A percentile compares a stretch with the other conserved stretches of the same genome.
Evolutionary conservation across 1,140 invertebrate genomes (phyloP).

Genomic region (Prorops nasuta): DNA sequence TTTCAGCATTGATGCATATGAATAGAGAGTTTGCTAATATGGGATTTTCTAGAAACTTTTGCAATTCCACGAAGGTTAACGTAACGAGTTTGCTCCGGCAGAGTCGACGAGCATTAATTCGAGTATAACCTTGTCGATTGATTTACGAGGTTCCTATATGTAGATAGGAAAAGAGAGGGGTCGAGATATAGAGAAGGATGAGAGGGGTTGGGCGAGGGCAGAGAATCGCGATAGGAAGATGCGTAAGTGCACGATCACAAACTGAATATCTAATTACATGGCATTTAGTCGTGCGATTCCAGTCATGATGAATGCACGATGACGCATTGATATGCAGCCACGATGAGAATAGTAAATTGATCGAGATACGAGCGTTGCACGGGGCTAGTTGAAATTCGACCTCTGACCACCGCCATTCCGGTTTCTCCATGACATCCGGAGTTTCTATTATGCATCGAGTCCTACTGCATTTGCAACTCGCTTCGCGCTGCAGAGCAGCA

Average conservation of each 20-base stretch:
- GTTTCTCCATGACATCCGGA: slow-evolving; percentile 30
- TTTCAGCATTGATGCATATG: too few relatives aligned
- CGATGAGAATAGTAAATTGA: slow-evolving; percentile 31
- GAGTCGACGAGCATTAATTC: too few relatives aligned
- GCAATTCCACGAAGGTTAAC: too few relatives aligned
- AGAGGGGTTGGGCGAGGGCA: too few relatives aligned
- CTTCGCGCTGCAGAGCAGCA: slow-evolving; percentile 15
- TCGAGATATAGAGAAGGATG: not conserved
- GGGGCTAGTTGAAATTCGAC: slow-evolving; percentile 27
- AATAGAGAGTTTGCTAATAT: too few relatives aligned
- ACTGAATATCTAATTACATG: slow-evolving; percentile 28
- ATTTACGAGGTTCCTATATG: too few relatives aligned
- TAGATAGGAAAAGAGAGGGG: not conserved
- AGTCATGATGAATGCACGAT: slow-evolving; percentile 24
- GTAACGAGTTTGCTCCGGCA: too few relatives aligned
- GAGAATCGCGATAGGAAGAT: not conserved
- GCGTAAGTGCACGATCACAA: not conserved
- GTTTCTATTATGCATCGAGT: slow-evolving; percentile 31
- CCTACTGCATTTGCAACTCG: slow-evolving; percentile 22
- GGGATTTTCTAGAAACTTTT: too few relatives aligned
- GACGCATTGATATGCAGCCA: slow-evolving; percentile 30
- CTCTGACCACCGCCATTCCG: slow-evolving; percentile 21
- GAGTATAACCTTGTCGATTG: too few relatives aligned
- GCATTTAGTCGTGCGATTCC: slow-evolving; percentile 27
- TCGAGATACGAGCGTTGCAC: slow-evolving; percentile 19